phyloP scores from a whole-genome alignment of 2,113 vertebrate genomes.

The Lasiurus cinereus region DNA sequence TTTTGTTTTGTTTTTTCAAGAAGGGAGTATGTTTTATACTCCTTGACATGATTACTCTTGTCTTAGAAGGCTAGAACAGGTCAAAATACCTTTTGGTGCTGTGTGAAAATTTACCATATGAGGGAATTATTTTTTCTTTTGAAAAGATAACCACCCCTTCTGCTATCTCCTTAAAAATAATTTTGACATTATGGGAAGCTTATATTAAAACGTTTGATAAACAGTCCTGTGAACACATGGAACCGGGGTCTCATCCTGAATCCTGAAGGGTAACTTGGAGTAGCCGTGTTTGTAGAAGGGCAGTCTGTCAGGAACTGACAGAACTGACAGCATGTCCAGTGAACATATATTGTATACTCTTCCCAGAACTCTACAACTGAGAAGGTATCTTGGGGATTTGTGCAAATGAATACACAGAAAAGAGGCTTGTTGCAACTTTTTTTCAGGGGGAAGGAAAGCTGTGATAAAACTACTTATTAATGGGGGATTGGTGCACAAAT shows the following conservation, averaged over 20 bases:
- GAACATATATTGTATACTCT: background rate
- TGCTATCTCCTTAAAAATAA: background rate
- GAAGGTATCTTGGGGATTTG: background rate
- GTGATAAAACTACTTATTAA: background rate
- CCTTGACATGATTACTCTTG: background rate
- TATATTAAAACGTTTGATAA: background rate
- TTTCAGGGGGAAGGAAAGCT: background rate
- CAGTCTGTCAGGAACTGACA: background rate
- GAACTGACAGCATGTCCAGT: background rate
- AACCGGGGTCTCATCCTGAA: background rate
- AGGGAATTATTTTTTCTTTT: background rate
- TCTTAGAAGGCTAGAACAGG: background rate
- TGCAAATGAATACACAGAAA: background rate
- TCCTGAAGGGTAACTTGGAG: background rate
- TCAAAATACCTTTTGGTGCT: background rate
- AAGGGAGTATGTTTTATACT: background rate
- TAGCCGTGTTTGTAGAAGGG: background rate
- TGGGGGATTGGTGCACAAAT: background rate
- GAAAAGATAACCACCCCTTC: background rate
- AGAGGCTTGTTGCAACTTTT: background rate
- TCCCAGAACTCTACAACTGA: background rate
- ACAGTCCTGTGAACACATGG: background rate
- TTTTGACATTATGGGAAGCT: background rate
- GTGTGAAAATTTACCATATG: background rate
- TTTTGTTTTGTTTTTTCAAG: background rate